These are phyloP conservation scores for Drosophila albomicans DNA, from an alignment of 1,140 invertebrate species.

Conservation along the genomic window DNA sequence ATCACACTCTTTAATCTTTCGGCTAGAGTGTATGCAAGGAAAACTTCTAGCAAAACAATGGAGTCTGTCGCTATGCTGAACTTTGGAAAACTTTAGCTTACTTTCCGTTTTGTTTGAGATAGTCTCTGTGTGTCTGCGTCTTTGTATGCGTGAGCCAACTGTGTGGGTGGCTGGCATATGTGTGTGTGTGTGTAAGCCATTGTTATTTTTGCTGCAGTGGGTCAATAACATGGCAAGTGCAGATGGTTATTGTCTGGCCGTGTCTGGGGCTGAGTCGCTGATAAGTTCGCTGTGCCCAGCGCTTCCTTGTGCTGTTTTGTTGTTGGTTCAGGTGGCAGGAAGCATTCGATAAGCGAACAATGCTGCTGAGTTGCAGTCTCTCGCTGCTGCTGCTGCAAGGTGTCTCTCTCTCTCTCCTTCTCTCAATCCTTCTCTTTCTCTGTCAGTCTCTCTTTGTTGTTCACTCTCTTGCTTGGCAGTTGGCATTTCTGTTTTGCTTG, in stretches of 20 bases:
- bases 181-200: slow-evolving; percentile 13
- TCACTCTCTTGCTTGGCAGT: slow-evolving; percentile 18
- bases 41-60: slow-evolving; percentile 10
- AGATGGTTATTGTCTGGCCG: slow-evolving; percentile 36
- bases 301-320: background rate
- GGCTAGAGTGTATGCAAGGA: background rate
- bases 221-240: slow-evolving; percentile 82
- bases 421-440: slow-evolving; percentile 9
- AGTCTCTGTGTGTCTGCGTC: slow-evolving; percentile 10
- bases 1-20: background rate
- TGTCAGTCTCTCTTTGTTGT: slow-evolving; percentile 2
- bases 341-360: slow-evolving; percentile 64
- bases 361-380: background rate
- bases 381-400: slow-evolving; percentile 8
- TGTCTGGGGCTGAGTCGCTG: slow-evolving; percentile 27
- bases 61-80: slow-evolving; percentile 24
- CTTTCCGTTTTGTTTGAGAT: slow-evolving; percentile 59
- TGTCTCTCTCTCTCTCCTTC: background rate
- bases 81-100: slow-evolving; percentile 38
- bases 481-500: slow-evolving; percentile 72
- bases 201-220: slow-evolving; percentile 56
- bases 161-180: slow-evolving; percentile 4
- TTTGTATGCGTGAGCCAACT: background rate
- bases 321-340: slow-evolving; percentile 13
- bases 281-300: slow-evolving; percentile 36